Conservation (phyloP, 2,888 invertebrate species). For the Zeuzera pyrina region DNA sequence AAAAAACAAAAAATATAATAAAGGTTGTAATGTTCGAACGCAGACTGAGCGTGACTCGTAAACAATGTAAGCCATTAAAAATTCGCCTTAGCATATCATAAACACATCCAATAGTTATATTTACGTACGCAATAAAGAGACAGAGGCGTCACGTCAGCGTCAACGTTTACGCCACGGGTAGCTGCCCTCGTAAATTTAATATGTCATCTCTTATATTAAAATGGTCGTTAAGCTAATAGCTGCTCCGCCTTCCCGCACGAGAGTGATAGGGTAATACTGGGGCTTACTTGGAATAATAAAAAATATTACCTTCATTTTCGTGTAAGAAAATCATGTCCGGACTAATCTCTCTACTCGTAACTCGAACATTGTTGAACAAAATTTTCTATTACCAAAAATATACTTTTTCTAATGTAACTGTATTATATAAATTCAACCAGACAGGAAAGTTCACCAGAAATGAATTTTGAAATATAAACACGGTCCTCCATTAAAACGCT, state of each 20-base stretch:
- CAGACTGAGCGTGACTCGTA: conserved; percentile 30
- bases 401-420: too few species aligned
- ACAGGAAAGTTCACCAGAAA: too few species aligned
- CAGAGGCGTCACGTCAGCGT: conserved; percentile 57
- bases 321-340: too few species aligned
- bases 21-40: too few species aligned
- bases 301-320: too few species aligned
- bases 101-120: conserved; percentile 60
- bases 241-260: conserved; percentile 46
- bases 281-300: conserved; percentile 44
- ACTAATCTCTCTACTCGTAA: too few species aligned
- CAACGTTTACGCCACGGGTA: conserved; percentile 52
- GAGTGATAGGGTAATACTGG: conserved; percentile 42
- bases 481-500: conserved; percentile 50
- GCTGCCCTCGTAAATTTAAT: conserved; percentile 68
- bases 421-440: too few species aligned
- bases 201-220: conserved; percentile 71
- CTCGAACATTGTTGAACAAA: too few species aligned
- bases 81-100: conserved; percentile 49
- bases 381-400: too few species aligned
- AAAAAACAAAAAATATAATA: too few species aligned
- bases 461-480: conserved; percentile 57
- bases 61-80: conserved; percentile 46
- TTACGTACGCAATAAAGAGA: conserved; percentile 62
- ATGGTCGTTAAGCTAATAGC: conserved; percentile 71